These are phyloP conservation scores for Criorhina ranunculi DNA, from an alignment of 2,888 invertebrate species.

Conservation along the genomic window DNA sequence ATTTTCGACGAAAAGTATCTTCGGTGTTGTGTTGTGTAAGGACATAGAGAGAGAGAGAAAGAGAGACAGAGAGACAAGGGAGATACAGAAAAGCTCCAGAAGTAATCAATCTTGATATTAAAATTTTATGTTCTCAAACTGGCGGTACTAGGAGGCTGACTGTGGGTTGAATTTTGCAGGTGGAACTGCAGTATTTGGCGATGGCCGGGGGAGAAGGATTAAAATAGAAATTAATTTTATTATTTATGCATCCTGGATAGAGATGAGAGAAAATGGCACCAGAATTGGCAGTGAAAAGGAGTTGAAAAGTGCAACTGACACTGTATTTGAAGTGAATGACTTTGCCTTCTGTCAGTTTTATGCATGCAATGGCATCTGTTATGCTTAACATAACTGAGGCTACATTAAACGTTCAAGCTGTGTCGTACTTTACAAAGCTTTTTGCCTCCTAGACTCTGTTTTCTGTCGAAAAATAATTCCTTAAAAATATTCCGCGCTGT, in stretches of 20 bases:
- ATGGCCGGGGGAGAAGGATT: too few relatives aligned
- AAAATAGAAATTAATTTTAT: slow-evolving; percentile 52
- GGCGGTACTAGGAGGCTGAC: slow-evolving; percentile 1
- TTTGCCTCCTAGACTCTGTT: too few relatives aligned
- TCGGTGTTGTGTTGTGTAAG: slow-evolving; percentile 8
- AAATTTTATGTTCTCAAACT: slow-evolving; percentile 54
- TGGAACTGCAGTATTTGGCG: slow-evolving; percentile 1
- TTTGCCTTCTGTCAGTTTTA: too few relatives aligned
- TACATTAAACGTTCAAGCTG: too few relatives aligned
- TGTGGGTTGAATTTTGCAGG: slow-evolving; percentile 21
- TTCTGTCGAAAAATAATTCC: too few relatives aligned
- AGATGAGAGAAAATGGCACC: background rate
- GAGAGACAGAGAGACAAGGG: too few relatives aligned
- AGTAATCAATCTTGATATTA: slow-evolving; percentile 74
- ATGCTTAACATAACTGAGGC: too few relatives aligned
- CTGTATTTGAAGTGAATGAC: too few relatives aligned
- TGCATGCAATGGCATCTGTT: too few relatives aligned
- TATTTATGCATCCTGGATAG: slow-evolving; percentile 28
- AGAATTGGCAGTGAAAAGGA: background rate
- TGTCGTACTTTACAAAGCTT: too few relatives aligned
- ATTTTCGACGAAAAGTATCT: slow-evolving; percentile 43
- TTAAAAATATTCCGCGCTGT: too few relatives aligned
- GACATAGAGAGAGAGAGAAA: background rate
- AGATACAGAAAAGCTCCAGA: too few relatives aligned
- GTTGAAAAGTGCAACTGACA: background rate